Conservation (phyloP, 2,113 vertebrate genomes). For the Zeus faber region DNA sequence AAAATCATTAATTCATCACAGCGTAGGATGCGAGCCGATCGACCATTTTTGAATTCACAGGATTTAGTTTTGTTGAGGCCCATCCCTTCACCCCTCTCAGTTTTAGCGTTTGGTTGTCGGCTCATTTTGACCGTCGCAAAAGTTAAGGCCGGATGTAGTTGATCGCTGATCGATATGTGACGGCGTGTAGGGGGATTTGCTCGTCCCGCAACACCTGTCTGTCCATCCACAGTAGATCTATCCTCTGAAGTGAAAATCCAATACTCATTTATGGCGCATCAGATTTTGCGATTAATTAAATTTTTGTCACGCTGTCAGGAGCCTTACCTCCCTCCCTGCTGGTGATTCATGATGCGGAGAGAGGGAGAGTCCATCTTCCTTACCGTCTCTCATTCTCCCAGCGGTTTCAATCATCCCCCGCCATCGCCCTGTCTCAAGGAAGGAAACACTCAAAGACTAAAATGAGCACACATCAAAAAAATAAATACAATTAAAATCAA, state of each 20-base stretch:
- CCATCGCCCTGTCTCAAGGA: slow-evolving; percentile 12
- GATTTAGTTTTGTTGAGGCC: no score
- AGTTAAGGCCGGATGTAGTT: slow-evolving; percentile 51
- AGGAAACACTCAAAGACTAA: neutral
- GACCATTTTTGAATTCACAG: no score
- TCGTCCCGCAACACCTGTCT: slow-evolving; percentile 18
- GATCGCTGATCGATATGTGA: slow-evolving; percentile 36
- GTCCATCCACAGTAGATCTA: slow-evolving; percentile 35
- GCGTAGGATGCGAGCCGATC: no score
- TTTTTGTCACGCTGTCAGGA: slow-evolving; percentile 40
- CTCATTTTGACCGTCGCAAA: slow-evolving; percentile 44
- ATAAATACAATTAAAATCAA: neutral
- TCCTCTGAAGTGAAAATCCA: slow-evolving; percentile 54
- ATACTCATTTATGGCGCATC: slow-evolving; percentile 48
- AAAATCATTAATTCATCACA: no score
- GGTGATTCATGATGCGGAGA: slow-evolving; percentile 35
- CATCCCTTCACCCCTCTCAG: no score
- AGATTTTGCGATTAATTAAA: slow-evolving; percentile 58
- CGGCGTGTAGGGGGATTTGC: slow-evolving; percentile 2
- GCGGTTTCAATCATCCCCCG: slow-evolving; percentile 11
- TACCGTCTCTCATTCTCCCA: slow-evolving; percentile 32
- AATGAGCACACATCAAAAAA: neutral
- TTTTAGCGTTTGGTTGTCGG: slow-evolving; percentile 19
- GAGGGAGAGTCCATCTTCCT: slow-evolving; percentile 45
- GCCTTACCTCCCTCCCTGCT: slow-evolving; percentile 14